Conservation (phyloP, 2,113 vertebrate species). For the Otolemur garnettii region DNA sequence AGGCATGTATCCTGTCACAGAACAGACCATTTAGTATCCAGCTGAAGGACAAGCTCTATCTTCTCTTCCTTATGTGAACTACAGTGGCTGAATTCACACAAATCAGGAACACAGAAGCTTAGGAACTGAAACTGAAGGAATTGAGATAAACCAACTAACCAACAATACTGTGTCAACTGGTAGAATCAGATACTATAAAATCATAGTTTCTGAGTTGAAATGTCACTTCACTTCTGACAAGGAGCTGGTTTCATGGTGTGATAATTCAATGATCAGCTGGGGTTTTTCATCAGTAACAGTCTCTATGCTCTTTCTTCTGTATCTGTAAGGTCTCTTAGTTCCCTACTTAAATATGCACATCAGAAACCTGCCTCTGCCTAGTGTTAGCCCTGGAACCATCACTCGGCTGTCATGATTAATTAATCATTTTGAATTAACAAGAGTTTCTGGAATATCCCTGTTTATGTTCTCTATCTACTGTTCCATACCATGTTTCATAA, state of each 20-base stretch:
- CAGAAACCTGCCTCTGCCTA: not conserved
- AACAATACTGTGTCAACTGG: not conserved
- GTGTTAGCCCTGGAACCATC: not conserved
- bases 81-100: not conserved
- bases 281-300: not conserved
- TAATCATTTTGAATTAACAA: constrained; percentile 17
- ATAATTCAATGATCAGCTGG: not conserved
- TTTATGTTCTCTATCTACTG: not conserved
- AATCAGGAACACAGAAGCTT: not conserved
- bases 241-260: not conserved
- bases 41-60: not conserved
- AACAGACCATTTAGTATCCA: not conserved
- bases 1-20: not conserved
- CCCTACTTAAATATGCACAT: no score
- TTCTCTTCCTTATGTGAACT: not conserved
- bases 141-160: not conserved
- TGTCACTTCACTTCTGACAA: not conserved
- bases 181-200: not conserved
- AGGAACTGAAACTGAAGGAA: not conserved
- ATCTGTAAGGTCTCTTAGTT: not conserved
- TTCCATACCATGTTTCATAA: not conserved
- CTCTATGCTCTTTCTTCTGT: not conserved
- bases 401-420: not conserved
- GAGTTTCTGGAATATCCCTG: not conserved
- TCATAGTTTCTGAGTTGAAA: constrained; percentile 7